Conservation (phyloP, 2,113 vertebrate species). For the Xiphorhynchus elegans region DNA sequence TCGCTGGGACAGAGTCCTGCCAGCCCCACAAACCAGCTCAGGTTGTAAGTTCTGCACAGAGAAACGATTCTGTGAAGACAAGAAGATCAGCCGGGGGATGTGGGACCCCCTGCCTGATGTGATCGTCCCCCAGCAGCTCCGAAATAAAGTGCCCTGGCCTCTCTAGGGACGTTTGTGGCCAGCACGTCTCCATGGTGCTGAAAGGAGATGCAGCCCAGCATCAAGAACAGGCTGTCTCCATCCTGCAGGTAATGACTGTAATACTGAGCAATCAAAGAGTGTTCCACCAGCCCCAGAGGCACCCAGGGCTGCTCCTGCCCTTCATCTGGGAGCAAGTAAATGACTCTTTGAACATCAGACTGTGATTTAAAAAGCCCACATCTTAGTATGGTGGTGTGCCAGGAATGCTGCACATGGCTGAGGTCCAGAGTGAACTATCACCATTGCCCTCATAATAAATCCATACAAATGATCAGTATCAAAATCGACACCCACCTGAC, state of each 20-base stretch:
- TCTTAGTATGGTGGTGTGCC: fast-evolving
- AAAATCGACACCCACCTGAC: background rate
- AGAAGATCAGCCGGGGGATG: background rate
- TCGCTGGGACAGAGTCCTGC: background rate
- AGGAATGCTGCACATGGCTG: background rate
- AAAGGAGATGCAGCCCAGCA: too few relatives aligned
- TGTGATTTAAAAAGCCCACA: background rate
- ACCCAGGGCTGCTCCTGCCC: background rate
- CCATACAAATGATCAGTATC: background rate
- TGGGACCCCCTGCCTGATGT: background rate
- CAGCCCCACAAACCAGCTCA: background rate
- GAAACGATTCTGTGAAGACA: background rate
- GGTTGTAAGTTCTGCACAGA: background rate
- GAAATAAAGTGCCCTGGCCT: background rate
- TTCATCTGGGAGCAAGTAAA: background rate
- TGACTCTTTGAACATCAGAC: background rate
- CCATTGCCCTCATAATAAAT: too few relatives aligned
- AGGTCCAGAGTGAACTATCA: background rate
- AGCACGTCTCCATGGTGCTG: background rate
- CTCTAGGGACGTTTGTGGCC: background rate
- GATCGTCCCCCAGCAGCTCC: background rate
- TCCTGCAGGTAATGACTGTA: background rate
- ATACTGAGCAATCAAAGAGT: background rate
- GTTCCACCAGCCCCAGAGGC: background rate
- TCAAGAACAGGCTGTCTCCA: background rate